phyloP scores from a whole-genome alignment of 2,797 vertebrate genomes.

The Sphenodon punctatus region DNA sequence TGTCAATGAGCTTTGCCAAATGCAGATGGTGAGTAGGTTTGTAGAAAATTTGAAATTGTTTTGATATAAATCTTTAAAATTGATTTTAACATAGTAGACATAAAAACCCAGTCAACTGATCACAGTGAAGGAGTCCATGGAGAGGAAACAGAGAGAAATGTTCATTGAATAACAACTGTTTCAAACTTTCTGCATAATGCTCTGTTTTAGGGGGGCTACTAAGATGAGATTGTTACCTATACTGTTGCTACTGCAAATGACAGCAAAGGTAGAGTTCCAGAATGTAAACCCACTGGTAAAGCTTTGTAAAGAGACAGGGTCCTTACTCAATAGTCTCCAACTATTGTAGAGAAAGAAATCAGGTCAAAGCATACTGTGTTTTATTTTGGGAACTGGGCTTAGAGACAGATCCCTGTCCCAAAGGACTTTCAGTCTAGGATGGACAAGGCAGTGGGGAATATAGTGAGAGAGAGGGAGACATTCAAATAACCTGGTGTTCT shows the following conservation, averaged over 20 bases:
- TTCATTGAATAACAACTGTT: conserved; percentile 44
- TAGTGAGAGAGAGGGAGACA: no score
- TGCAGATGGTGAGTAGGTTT: conserved; percentile 76
- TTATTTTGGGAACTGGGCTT: background rate
- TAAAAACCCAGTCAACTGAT: conserved; percentile 42
- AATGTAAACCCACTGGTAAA: conserved; percentile 1
- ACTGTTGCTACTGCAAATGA: background rate
- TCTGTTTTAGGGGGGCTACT: conserved; percentile 19
- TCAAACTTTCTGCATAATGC: background rate
- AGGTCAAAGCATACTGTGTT: background rate
- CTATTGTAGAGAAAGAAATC: background rate
- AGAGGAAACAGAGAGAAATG: conserved; percentile 8
- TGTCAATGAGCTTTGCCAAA: conserved; percentile 72
- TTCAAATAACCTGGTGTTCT: background rate
- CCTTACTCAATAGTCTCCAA: accelerated
- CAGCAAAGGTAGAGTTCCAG: background rate
- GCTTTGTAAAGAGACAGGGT: background rate
- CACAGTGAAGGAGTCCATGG: background rate
- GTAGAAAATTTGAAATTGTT: conserved; percentile 70
- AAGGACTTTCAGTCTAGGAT: no score
- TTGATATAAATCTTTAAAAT: conserved; percentile 61
- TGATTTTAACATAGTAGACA: conserved; percentile 59
- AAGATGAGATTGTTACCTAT: conserved; percentile 20
- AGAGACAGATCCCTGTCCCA: no score
- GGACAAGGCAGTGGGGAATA: no score